phyloP scores from a whole-genome alignment of 2,113 vertebrate genomes.

The Neodon shergylaensis region DNA sequence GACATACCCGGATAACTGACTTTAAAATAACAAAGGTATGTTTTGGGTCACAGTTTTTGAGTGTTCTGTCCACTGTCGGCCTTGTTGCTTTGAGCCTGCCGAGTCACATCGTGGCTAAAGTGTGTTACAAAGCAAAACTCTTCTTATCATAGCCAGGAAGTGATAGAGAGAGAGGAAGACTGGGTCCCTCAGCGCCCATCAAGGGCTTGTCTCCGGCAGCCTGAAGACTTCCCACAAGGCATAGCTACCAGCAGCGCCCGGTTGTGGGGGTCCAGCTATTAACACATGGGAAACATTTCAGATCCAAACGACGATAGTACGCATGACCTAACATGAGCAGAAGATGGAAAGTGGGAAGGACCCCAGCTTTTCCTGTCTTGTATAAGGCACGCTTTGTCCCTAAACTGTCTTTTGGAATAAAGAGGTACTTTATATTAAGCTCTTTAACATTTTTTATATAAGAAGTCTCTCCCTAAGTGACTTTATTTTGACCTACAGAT shows the following conservation, averaged over 20 bases:
- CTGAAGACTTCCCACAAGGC: background rate
- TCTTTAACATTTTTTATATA: background rate
- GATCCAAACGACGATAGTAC: background rate
- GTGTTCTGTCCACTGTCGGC: too few relatives aligned
- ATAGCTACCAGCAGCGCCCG: background rate
- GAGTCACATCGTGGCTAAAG: background rate
- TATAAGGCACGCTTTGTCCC: background rate
- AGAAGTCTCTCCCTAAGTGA: background rate
- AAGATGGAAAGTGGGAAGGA: background rate
- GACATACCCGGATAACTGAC: background rate
- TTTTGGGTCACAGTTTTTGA: background rate
- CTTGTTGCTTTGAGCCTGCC: background rate
- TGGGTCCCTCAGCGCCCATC: too few relatives aligned
- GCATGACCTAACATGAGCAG: background rate
- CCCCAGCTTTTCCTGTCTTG: background rate
- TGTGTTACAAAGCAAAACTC: background rate
- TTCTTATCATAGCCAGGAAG: background rate
- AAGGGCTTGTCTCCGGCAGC: background rate
- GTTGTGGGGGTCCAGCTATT: background rate
- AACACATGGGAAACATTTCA: background rate
- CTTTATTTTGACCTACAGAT: slow-evolving; percentile 51
- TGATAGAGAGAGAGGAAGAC: background rate
- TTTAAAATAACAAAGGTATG: background rate
- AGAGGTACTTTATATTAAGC: background rate
- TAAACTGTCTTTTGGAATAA: slow-evolving; percentile 21